phyloP scores from a whole-genome alignment of 2,797 vertebrate species.

The Xiphorhynchus erythropygius region DNA sequence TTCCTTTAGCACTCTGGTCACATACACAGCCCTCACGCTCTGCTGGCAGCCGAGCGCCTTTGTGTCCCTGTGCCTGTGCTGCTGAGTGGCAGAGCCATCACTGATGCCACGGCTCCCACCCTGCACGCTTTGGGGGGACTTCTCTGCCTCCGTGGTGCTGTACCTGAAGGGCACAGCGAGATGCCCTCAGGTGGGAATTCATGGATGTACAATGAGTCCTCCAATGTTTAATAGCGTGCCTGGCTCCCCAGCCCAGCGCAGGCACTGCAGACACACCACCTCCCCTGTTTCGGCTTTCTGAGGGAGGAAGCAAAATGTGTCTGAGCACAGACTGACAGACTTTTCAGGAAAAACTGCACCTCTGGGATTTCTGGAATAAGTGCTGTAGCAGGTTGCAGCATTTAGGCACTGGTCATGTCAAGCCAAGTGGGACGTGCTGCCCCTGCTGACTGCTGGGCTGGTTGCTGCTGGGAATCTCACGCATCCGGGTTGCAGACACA shows the following conservation, averaged over 20 bases:
- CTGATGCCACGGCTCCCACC: background rate
- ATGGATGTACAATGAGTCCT: rapidly evolving
- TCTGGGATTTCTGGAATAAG: constrained; percentile 9
- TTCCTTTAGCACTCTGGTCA: background rate
- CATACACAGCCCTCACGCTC: background rate
- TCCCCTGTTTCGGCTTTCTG: background rate
- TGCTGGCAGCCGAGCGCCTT: background rate
- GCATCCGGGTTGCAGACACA: background rate
- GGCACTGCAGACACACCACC: background rate
- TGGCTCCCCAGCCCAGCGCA: background rate
- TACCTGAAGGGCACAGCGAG: background rate
- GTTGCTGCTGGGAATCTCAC: constrained; percentile 9
- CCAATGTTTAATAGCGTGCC: rapidly evolving
- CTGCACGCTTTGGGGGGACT: background rate
- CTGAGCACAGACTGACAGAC: background rate
- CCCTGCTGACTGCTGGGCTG: constrained; percentile 39
- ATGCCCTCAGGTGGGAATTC: background rate
- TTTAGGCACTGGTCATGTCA: background rate
- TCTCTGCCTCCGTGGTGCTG: background rate
- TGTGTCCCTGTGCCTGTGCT: background rate
- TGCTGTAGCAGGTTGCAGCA: background rate
- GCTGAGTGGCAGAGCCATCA: rapidly evolving
- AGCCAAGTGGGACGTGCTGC: constrained; percentile 13
- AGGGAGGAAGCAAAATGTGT: background rate
- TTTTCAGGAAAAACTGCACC: background rate